Conservation (phyloP, 2,888 invertebrate genomes). For the Leptothorax acervorum region DNA sequence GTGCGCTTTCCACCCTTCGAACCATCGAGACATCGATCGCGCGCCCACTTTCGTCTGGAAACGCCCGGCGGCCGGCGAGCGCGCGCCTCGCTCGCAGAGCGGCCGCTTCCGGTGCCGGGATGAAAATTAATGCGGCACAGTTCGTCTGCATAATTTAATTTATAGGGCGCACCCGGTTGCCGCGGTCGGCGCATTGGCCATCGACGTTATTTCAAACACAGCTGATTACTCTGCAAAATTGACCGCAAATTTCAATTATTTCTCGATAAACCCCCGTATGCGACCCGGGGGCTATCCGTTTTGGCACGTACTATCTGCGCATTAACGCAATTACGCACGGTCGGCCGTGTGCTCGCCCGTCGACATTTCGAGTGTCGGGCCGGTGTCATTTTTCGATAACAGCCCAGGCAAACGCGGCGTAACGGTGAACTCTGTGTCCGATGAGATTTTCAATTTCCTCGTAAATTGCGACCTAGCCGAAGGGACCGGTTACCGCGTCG, state of each 20-base stretch:
- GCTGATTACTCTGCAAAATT: slow-evolving; percentile 83
- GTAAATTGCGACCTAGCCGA: slow-evolving; percentile 72
- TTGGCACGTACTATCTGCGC: slow-evolving; percentile 72
- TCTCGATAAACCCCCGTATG: slow-evolving; percentile 79
- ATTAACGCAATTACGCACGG: slow-evolving; percentile 74
- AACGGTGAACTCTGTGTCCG: slow-evolving; percentile 65
- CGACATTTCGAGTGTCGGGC: slow-evolving; percentile 57
- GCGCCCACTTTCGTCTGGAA: slow-evolving; percentile 34
- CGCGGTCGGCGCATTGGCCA: slow-evolving; percentile 73
- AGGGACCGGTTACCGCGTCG: slow-evolving; percentile 32
- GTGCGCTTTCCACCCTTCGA: slow-evolving; percentile 14
- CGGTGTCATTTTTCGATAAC: slow-evolving; percentile 77
- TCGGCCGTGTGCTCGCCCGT: slow-evolving; percentile 36
- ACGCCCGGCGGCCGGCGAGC: slow-evolving; percentile 17
- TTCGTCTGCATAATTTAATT: slow-evolving; percentile 84
- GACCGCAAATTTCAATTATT: slow-evolving; percentile 84
- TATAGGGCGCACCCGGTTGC: slow-evolving; percentile 66
- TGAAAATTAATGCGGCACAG: slow-evolving; percentile 80
- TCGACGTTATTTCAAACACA: slow-evolving; percentile 82
- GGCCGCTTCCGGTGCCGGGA: slow-evolving; percentile 59
- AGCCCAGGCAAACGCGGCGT: slow-evolving; percentile 60
- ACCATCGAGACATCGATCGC: slow-evolving; percentile 47
- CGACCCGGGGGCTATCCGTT: slow-evolving; percentile 67
- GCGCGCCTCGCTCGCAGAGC: slow-evolving; percentile 19
- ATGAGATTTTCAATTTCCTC: slow-evolving; percentile 77